Percentiles rank a stretch among this genome's conserved stretches.
phyloP scores from a whole-genome alignment of 2,113 vertebrate species.

The Siniperca chuatsi region DNA sequence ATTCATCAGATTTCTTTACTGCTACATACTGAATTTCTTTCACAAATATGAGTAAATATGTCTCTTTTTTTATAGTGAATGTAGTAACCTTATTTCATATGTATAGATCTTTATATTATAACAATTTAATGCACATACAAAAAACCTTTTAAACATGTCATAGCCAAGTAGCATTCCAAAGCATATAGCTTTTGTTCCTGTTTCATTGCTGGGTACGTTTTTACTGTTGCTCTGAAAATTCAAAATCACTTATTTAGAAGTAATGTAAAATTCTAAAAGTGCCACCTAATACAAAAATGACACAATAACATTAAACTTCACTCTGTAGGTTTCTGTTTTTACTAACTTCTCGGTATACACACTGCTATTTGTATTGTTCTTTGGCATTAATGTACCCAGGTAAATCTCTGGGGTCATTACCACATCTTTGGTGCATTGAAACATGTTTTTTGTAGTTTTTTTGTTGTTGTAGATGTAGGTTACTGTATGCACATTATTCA shows the following conservation, averaged over 20 bases:
- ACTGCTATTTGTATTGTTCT: background rate
- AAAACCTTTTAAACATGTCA: background rate
- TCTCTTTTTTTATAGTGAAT: background rate
- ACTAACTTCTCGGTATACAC: background rate
- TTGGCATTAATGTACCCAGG: background rate
- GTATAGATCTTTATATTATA: background rate
- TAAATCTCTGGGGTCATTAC: background rate
- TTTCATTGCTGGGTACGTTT: background rate
- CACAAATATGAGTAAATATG: background rate
- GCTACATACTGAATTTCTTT: background rate
- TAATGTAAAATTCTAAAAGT: background rate
- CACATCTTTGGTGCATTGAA: background rate
- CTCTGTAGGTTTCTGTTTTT: background rate
- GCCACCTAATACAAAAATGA: background rate
- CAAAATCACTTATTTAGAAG: background rate
- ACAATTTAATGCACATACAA: background rate
- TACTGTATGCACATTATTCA: background rate
- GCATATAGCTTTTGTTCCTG: background rate
- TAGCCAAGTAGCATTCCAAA: background rate
- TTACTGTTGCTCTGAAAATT: background rate
- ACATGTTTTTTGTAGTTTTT: background rate
- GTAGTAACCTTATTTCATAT: background rate
- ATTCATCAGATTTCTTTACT: background rate
- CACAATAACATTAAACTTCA: background rate
- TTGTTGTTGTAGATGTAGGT: background rate